A percentile compares a stretch with the other conserved stretches of the same genome.
phyloP scores from a whole-genome alignment of 2,888 invertebrate species.

The Junonia oenone region DNA sequence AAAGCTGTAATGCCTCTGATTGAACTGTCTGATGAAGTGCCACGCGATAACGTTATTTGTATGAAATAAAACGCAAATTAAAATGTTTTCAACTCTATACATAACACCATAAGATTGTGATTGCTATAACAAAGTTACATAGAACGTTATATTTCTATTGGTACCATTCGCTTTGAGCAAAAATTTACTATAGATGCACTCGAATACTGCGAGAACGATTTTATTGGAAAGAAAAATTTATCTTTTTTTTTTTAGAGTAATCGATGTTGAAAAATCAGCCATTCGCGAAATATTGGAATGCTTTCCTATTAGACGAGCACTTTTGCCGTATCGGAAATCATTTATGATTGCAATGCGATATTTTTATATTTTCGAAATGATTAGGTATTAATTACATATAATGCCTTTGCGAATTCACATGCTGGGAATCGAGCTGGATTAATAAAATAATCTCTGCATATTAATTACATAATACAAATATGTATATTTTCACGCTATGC shows the following conservation, averaged over 20 bases:
- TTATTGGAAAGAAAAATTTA: neutral
- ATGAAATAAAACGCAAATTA: neutral
- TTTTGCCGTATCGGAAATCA: too few relatives aligned
- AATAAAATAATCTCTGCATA: too few relatives aligned
- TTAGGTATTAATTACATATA: neutral
- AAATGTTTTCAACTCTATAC: neutral
- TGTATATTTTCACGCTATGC: too few relatives aligned
- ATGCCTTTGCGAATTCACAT: neutral
- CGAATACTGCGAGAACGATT: neutral
- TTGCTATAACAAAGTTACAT: neutral
- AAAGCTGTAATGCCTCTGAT: conserved; percentile 18
- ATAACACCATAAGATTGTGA: too few relatives aligned
- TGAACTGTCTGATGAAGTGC: conserved; percentile 14
- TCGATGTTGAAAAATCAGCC: neutral
- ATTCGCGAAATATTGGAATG: neutral
- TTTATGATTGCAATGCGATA: too few relatives aligned
- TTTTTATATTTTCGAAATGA: too few relatives aligned
- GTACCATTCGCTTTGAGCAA: neutral
- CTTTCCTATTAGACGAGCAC: too few relatives aligned
- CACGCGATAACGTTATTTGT: conserved; percentile 2
- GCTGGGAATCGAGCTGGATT: neutral
- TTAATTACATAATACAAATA: too few relatives aligned
- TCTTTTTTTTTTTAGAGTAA: neutral
- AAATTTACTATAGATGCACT: neutral
- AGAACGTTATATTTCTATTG: neutral